phyloP scores from a whole-genome alignment of 1,140 invertebrate genomes.

The Cydia pomonella region DNA sequence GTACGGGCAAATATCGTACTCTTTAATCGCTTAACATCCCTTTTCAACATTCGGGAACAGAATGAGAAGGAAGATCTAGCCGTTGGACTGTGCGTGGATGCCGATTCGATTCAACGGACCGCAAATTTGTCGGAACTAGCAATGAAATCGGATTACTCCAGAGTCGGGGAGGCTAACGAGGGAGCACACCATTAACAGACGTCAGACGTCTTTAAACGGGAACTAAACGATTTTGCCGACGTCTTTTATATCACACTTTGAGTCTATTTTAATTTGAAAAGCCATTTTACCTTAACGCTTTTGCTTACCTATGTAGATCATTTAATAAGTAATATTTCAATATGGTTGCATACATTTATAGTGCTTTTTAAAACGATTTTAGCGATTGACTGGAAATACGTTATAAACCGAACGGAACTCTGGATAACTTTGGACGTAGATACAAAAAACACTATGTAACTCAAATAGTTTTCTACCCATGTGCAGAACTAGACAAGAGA shows the following conservation, averaged over 20 bases:
- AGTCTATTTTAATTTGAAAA: neutral
- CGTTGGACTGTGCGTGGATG: constrained; percentile 36
- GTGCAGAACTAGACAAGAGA: too few relatives aligned
- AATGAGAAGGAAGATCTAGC: constrained; percentile 40
- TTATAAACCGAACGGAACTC: too few relatives aligned
- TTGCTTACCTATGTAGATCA: neutral
- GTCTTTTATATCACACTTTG: constrained; percentile 11
- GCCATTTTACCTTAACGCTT: neutral
- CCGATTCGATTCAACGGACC: constrained; percentile 57
- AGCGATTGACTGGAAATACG: too few relatives aligned
- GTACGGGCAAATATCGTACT: constrained; percentile 41
- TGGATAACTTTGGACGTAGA: too few relatives aligned
- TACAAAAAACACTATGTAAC: too few relatives aligned
- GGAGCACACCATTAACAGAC: constrained; percentile 59
- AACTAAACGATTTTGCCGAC: constrained; percentile 33
- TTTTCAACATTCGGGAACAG: constrained; percentile 25
- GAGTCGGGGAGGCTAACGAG: constrained; percentile 65
- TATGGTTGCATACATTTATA: too few relatives aligned
- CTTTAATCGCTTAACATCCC: constrained; percentile 42
- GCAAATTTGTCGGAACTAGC: constrained; percentile 74
- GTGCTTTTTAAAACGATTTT: too few relatives aligned
- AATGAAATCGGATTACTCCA: constrained; percentile 72
- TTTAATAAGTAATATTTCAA: too few relatives aligned
- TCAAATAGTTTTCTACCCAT: too few relatives aligned
- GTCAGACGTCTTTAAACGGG: constrained; percentile 53